Evolutionary conservation across 2,797 vertebrate species (phyloP).

Genomic region (Hyperoplus lanceolatus): DNA sequence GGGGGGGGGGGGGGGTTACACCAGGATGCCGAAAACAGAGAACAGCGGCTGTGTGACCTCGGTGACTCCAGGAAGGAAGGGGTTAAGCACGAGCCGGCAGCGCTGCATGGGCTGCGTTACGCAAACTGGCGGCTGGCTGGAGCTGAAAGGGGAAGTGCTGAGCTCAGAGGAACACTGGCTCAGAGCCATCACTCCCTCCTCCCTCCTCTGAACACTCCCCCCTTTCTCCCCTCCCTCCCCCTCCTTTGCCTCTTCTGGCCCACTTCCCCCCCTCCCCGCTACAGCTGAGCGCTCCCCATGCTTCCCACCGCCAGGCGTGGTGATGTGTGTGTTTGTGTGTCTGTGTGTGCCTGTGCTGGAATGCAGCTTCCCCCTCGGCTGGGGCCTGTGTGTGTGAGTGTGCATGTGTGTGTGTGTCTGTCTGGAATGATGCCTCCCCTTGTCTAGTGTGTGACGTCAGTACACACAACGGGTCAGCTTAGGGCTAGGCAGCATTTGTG

Average conservation of each 20-base stretch:
- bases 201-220: constrained; percentile 48
- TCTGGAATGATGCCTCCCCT: constrained; percentile 84
- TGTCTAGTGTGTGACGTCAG: constrained; percentile 85
- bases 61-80: constrained; percentile 77
- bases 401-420: constrained; percentile 54
- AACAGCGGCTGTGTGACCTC: constrained; percentile 69
- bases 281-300: constrained; percentile 85
- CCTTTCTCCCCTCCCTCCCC: constrained; percentile 46
- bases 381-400: constrained; percentile 64
- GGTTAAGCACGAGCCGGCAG: constrained; percentile 78
- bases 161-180: constrained; percentile 85
- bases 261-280: constrained; percentile 71
- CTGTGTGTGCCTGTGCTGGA: constrained; percentile 82
- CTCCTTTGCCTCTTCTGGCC: constrained; percentile 31
- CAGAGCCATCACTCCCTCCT: constrained; percentile 71
- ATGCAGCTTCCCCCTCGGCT: constrained; percentile 80
- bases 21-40: constrained; percentile 58
- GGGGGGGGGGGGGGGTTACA: constrained; percentile 31
- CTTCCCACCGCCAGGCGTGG: constrained; percentile 83
- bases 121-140: constrained; percentile 83
- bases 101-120: constrained; percentile 77
- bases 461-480: constrained; percentile 84
- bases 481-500: constrained; percentile 76
- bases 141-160: constrained; percentile 86
- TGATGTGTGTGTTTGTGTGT: constrained; percentile 83